Evolutionary conservation across 2,888 invertebrate species (phyloP), one percentile per base, ranked within the genome.

Genomic region (Morpho achilles): DNA sequence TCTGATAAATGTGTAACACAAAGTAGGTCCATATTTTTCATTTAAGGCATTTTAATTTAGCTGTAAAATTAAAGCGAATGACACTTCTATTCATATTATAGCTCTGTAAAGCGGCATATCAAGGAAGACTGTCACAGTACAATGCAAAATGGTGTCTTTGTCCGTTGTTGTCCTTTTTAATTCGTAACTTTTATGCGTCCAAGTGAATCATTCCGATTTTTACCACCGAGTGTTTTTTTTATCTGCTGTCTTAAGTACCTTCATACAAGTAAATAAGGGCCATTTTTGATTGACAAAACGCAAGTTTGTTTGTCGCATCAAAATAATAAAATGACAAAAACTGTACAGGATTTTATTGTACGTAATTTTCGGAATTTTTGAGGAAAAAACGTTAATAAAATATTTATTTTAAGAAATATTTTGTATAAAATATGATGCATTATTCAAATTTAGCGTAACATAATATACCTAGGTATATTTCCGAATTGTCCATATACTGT

Each of bases 141-240:
- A 80, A 87, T 87, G 89, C 89, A 90, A 89, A 90, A 90, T 86
- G 85, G 79, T 75, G 76, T 82, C 87, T 87, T 89, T 88, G 89
- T 88, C 79, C 74, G 77, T 67, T 89, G 87, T 89, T 89, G 87
- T 85, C 84, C 82, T 84, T 88, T 85, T 82, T 88, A 89, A 88
- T 89, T 89, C 86, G 77, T 87, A 76, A 84, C 82, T 87, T 86
- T 87, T 86, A 88, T 83, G 87, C 87, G 85, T 82, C 81, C 81
- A 85, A 86, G 82, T 88, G 88, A 88, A 77, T 88, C 87, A 88
- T 76, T 74, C 56, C 16, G 56, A 48, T 57, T 62, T 60, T 56
- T 53, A 44, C 47, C 43, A 48, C 49, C 49, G 23, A 2, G 42
- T 43, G 3, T 3, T 43, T 9, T 9, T 6, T 8, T 10, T n/a